Conservation (phyloP, 2,888 invertebrate genomes). For the Orthonevra nobilis region DNA sequence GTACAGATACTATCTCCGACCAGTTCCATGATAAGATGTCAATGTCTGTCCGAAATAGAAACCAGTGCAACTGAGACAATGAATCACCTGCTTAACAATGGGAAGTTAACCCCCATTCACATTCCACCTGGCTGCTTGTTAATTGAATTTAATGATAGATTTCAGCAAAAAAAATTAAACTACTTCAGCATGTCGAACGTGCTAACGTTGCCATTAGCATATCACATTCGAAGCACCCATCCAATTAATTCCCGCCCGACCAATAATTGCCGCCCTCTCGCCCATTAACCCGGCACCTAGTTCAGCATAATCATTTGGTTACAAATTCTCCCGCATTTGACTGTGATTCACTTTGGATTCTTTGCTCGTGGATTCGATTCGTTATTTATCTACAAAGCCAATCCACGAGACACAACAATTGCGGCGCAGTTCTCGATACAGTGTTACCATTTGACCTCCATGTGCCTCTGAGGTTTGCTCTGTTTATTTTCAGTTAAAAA, state of each 20-base stretch:
- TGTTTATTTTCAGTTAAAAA: no score
- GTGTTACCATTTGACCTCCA: slow-evolving; percentile 38
- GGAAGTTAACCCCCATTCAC: background rate
- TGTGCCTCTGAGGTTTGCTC: slow-evolving; percentile 5
- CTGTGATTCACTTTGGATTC: slow-evolving; percentile 36
- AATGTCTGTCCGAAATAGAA: no score
- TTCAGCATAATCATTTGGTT: slow-evolving; percentile 24
- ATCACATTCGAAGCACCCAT: slow-evolving; percentile 34
- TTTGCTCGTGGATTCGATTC: slow-evolving; percentile 12
- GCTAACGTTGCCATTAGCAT: slow-evolving; percentile 53
- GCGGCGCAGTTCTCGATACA: slow-evolving; percentile 20
- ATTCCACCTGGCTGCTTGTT: slow-evolving; percentile 1
- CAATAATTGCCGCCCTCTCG: background rate
- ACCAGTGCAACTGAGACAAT: no score
- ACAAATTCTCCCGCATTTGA: slow-evolving; percentile 10
- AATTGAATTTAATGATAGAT: slow-evolving; percentile 39
- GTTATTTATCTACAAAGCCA: no score
- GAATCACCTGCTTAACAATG: slow-evolving; percentile 23
- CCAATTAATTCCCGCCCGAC: slow-evolving; percentile 40
- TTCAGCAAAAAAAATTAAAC: slow-evolving; percentile 24
- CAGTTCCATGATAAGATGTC: no score
- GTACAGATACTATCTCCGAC: no score
- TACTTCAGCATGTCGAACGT: slow-evolving; percentile 42
- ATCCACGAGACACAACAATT: slow-evolving; percentile 4
- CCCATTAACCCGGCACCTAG: background rate